Conservation (phyloP, 1,140 invertebrate species). For the Drosophila nasuta region DNA sequence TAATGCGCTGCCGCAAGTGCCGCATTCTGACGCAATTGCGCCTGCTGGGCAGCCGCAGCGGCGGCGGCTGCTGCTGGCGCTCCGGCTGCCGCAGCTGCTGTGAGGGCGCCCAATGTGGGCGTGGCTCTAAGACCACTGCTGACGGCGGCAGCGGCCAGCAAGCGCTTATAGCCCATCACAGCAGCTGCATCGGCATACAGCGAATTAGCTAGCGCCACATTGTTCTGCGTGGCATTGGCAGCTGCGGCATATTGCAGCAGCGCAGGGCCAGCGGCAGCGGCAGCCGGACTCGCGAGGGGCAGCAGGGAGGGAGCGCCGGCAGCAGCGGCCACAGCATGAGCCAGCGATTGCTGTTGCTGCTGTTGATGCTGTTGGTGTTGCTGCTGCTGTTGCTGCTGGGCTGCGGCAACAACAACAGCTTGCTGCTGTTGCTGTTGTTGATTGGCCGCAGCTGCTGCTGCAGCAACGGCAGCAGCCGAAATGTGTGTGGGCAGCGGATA, state of each 20-base stretch:
- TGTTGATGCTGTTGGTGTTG: slow-evolving; percentile 80
- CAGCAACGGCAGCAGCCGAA: slow-evolving; percentile 85
- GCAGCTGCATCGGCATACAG: slow-evolving; percentile 80
- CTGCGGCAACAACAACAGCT: slow-evolving; percentile 46
- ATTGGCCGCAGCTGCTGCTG: slow-evolving; percentile 82
- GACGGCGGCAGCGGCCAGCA: slow-evolving; percentile 80
- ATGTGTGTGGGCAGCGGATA: slow-evolving; percentile 87
- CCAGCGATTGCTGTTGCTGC: slow-evolving; percentile 73
- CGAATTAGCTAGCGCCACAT: slow-evolving; percentile 70
- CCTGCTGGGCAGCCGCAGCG: slow-evolving; percentile 60
- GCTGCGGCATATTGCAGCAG: slow-evolving; percentile 80
- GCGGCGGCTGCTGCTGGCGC: slow-evolving; percentile 70
- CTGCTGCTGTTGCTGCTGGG: slow-evolving; percentile 81
- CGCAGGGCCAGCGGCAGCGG: slow-evolving; percentile 49
- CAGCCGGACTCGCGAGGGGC: slow-evolving; percentile 55
- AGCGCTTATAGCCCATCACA: slow-evolving; percentile 78
- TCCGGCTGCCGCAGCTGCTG: slow-evolving; percentile 75
- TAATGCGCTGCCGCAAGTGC: slow-evolving; percentile 86
- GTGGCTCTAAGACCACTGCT: slow-evolving; percentile 63
- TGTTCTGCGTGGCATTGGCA: slow-evolving; percentile 65
- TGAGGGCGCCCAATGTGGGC: slow-evolving; percentile 59
- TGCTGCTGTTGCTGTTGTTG: slow-evolving; percentile 77
- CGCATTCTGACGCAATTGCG: slow-evolving; percentile 78
- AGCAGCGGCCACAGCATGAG: slow-evolving; percentile 82
- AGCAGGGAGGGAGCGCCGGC: slow-evolving; percentile 72